phyloP scores from a whole-genome alignment of 2,888 invertebrate species.

The Epirrhoe tristata region DNA sequence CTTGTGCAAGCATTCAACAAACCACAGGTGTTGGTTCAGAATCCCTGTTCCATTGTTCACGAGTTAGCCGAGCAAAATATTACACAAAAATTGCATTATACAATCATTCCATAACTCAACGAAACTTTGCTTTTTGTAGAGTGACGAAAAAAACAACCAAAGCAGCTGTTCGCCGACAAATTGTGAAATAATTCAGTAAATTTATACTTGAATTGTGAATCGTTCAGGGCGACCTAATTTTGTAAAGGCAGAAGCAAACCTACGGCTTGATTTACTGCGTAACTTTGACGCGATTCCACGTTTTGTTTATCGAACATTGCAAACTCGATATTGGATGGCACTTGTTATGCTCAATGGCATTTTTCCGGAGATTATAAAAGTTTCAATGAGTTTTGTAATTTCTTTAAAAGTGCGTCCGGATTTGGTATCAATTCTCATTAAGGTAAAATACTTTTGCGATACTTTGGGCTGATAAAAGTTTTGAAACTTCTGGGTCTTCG shows the following conservation, averaged over 20 bases:
- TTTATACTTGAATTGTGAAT: conserved; percentile 43
- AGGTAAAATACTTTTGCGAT: conserved; percentile 30
- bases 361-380: conserved; percentile 39
- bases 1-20: conserved; percentile 16
- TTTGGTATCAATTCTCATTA: conserved; percentile 32
- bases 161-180: conserved; percentile 39
- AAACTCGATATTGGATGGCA: conserved; percentile 40
- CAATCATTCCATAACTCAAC: conserved; percentile 28
- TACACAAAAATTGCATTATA: conserved; percentile 22
- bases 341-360: conserved; percentile 39
- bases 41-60: conserved; percentile 19
- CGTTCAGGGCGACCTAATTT: conserved; percentile 47
- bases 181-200: conserved; percentile 46
- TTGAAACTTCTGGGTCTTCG: conserved; percentile 12
- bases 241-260: conserved; percentile 42
- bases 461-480: conserved; percentile 28
- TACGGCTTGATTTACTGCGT: conserved; percentile 43
- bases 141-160: conserved; percentile 34
- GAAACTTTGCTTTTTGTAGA: conserved; percentile 31
- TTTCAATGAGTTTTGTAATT: conserved; percentile 27
- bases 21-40: conserved; percentile 24
- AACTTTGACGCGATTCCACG: conserved; percentile 40
- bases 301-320: conserved; percentile 41
- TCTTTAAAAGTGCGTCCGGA: conserved; percentile 21
- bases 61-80: conserved; percentile 17